Evolutionary conservation across 2,797 vertebrate genomes (phyloP).

Genomic region (Rhinogobio ventralis): DNA sequence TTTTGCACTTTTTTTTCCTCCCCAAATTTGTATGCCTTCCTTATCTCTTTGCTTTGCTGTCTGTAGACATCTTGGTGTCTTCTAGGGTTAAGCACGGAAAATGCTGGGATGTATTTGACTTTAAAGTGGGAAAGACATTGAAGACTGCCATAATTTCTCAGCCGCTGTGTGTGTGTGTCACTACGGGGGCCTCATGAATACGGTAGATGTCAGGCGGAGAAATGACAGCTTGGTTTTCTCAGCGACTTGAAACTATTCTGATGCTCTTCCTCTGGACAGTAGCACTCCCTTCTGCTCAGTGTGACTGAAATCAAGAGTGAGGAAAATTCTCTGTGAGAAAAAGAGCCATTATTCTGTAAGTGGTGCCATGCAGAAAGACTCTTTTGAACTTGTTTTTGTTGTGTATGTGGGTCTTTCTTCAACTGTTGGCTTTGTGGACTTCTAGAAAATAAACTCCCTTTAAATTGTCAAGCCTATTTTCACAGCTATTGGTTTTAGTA

Average conservation of each 20-base stretch:
- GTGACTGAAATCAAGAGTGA: constrained; percentile 11
- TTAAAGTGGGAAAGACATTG: constrained; percentile 23
- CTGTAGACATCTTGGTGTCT: background rate
- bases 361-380: constrained; percentile 36
- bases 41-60: constrained; percentile 4
- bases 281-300: constrained; percentile 9
- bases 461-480: background rate
- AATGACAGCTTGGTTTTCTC: constrained; percentile 36
- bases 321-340: constrained; percentile 32
- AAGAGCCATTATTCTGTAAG: constrained; percentile 44
- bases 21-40: constrained; percentile 3
- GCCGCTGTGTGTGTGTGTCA: constrained; percentile 7
- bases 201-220: constrained; percentile 27
- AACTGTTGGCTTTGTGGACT: background rate
- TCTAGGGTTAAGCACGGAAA: background rate
- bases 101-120: constrained; percentile 27
- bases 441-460: constrained; percentile 1
- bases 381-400: constrained; percentile 27
- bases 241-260: constrained; percentile 27
- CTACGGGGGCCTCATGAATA: constrained; percentile 40
- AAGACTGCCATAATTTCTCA: constrained; percentile 7
- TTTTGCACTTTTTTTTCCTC: background rate
- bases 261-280: constrained; percentile 33
- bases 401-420: background rate
- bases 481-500: background rate